A percentile compares a stretch with the other conserved stretches of the same genome.
phyloP scores from a whole-genome alignment of 2,888 invertebrate genomes.

The Apeira syringaria region DNA sequence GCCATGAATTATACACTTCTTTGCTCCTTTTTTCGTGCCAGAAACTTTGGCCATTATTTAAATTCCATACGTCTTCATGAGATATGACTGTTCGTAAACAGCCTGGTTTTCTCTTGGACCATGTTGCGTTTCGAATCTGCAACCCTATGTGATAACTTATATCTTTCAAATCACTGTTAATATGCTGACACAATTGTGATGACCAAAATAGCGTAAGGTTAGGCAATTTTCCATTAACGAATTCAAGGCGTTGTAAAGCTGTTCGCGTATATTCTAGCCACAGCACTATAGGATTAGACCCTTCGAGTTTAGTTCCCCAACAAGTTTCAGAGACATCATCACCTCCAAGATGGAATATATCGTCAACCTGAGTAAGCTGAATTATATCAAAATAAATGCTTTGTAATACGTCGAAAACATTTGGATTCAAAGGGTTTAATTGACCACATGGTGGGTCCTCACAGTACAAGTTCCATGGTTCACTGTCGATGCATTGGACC shows the following conservation, averaged over 20 bases:
- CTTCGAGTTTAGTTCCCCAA: constrained; percentile 86
- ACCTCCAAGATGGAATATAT: constrained; percentile 91
- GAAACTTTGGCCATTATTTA: constrained; percentile 91
- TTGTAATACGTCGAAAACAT: constrained; percentile 87
- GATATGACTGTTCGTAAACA: constrained; percentile 89
- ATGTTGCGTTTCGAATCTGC: constrained; percentile 86
- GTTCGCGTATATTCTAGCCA: constrained; percentile 89
- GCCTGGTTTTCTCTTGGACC: constrained; percentile 75
- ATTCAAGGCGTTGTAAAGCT: constrained; percentile 81
- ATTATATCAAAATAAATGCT: constrained; percentile 89
- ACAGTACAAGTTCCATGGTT: constrained; percentile 88
- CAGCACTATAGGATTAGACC: constrained; percentile 85
- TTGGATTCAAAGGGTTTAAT: constrained; percentile 88
- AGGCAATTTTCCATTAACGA: constrained; percentile 68
- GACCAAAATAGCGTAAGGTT: constrained; percentile 58
- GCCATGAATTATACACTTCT: constrained; percentile 92
- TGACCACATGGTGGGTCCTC: constrained; percentile 93
- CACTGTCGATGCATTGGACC: constrained; percentile 88
- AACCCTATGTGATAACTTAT: constrained; percentile 48
- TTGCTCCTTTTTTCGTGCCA: constrained; percentile 92
- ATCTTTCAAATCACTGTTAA: constrained; percentile 50
- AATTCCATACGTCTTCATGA: constrained; percentile 93
- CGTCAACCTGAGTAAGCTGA: constrained; percentile 88
- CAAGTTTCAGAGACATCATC: constrained; percentile 89
- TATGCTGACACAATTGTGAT: constrained; percentile 46